Base-by-base conservation (phyloP, 1,140 invertebrate species). In the Scaptomyza graminum region DNA sequence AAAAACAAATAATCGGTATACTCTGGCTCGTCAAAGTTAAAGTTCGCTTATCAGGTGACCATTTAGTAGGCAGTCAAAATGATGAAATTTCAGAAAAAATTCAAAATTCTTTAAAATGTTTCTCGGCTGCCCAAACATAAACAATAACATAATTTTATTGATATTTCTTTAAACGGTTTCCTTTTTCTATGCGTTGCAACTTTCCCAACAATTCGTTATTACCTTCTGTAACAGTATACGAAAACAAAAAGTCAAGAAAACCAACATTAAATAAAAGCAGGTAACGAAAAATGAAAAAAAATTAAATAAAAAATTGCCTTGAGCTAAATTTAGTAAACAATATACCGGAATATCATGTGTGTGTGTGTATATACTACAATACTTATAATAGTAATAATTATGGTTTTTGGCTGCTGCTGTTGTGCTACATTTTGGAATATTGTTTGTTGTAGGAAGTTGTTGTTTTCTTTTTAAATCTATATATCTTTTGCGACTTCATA, bases 281-380 rank as follows among this genome's bases (percentile, higher is more conserved):
- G 59, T 70, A 69, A 16, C 28, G 18, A 25, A 65, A 46, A 47
- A 47, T 41, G 34, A 15, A 44, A 69, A 54, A 6, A 31, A 6
- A 31, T 31, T 31, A 31, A 31, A 5, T 22, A 13, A 59, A 50
- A 61, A 57, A 71, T 41, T 59, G 68, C 82, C 82, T 85, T 87
- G 82, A 70, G 80, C 83, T 87, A 76, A 65, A 87, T 87, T 73
- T 73, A 46, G 70, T 76, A 15, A 75, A 65, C 70, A 60, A 55
- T 62, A 51, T 77, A 60, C 75, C 22, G 72, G 78, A 64, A 70
- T 62, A 60, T 51, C 55, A 71, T 70, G 37, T 73, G 31, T 50
- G 47, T 52, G 67, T 70, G 49, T 73, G 31, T 49, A 44, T 57
- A 12, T 41, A 41, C 41, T 57, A 63, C 60, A 66, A 56, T 72